Conservation (phyloP, 2,888 invertebrate species). For the Empis livida region DNA sequence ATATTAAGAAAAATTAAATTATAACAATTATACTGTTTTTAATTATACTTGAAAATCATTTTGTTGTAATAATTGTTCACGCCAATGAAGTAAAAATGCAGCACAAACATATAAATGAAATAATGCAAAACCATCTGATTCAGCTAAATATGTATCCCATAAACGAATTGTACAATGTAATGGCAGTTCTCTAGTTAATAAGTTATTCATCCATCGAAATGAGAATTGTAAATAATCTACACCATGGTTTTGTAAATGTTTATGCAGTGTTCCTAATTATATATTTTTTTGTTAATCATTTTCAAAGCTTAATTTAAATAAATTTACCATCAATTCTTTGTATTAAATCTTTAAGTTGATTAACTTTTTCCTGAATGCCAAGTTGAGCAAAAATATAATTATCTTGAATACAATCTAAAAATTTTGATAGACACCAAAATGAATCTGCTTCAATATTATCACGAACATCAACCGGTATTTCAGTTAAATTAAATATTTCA, state of each 20-base stretch:
- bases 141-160: constrained; percentile 98
- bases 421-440: constrained; percentile 96
- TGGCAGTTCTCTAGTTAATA: constrained; percentile 93
- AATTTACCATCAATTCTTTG: constrained; percentile 77
- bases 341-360: constrained; percentile 88
- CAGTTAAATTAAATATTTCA: constrained; percentile 75
- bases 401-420: constrained; percentile 97
- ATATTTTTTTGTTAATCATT: no score
- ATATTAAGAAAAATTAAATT: background rate
- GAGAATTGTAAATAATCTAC: constrained; percentile 99
- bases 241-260: constrained; percentile 81
- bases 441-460: constrained; percentile 94
- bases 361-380: constrained; percentile 96
- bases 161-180: constrained; percentile 90
- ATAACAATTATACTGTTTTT: background rate
- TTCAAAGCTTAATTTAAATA: no score
- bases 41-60: constrained; percentile 80
- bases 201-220: constrained; percentile 99
- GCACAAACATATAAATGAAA: constrained; percentile 99
- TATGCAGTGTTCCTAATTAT: constrained; percentile 61
- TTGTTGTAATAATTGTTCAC: constrained; percentile 75
- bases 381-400: constrained; percentile 99
- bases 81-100: constrained; percentile 93
- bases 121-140: constrained; percentile 89
- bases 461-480: constrained; percentile 60